Evolutionary conservation across 2,113 vertebrate species (phyloP).

Genomic region (Gracilinanus agilis): DNA sequence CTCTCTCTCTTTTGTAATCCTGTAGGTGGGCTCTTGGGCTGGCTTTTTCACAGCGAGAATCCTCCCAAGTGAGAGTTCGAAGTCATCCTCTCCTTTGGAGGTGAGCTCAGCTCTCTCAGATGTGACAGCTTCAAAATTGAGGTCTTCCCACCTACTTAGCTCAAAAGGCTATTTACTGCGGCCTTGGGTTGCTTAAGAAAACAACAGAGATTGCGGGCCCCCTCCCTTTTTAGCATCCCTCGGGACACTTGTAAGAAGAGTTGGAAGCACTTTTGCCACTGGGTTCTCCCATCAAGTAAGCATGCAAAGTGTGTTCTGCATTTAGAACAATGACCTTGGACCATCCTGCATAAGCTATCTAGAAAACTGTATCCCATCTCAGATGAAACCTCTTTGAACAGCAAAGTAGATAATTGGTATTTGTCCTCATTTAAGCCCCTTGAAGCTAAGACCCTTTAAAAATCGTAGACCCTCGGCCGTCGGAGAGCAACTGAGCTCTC

Average conservation of each 20-base stretch:
- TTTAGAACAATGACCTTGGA: conserved; percentile 58
- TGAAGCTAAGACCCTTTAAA: conserved; percentile 53
- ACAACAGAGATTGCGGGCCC: background rate
- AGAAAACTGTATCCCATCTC: conserved; percentile 57
- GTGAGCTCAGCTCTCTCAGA: conserved; percentile 17
- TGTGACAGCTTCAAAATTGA: background rate
- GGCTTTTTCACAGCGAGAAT: background rate
- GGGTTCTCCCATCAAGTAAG: conserved; percentile 35
- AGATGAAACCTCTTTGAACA: conserved; percentile 53
- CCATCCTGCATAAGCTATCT: conserved; percentile 37
- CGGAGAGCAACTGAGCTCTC: background rate
- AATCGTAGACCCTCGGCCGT: background rate
- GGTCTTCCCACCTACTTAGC: conserved; percentile 6
- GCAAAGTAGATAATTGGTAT: background rate
- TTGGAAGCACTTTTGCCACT: conserved; percentile 35
- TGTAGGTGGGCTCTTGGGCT: background rate
- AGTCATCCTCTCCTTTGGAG: background rate
- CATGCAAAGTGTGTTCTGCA: conserved; percentile 23
- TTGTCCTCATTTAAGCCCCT: conserved; percentile 19
- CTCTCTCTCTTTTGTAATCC: background rate
- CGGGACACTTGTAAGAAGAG: conserved; percentile 18
- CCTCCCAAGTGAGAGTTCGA: background rate
- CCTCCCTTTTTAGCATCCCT: background rate
- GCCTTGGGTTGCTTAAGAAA: background rate
- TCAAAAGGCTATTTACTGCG: background rate